Evolutionary conservation across 2,888 invertebrate genomes (phyloP).

Genomic region (Eupeodes latifasciatus): DNA sequence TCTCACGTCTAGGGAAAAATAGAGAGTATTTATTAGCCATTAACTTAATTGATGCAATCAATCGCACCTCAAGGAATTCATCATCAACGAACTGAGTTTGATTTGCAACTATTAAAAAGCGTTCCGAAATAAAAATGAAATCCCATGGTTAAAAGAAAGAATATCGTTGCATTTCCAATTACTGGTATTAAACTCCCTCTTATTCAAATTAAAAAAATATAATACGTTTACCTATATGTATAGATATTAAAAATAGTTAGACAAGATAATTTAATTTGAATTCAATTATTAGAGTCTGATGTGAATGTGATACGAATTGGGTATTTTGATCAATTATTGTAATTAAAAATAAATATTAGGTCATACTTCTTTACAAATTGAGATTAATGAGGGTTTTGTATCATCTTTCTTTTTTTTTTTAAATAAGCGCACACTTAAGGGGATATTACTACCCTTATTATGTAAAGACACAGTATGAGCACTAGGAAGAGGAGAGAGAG

Average conservation of each 20-base stretch:
- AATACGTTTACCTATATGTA: too few relatives aligned
- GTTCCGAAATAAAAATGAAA: background rate
- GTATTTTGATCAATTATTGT: slow-evolving; percentile 2
- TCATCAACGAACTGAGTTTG: slow-evolving; percentile 25
- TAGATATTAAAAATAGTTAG: slow-evolving; percentile 11
- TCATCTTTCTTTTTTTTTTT: too few relatives aligned
- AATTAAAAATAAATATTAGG: background rate
- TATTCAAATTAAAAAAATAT: slow-evolving; percentile 35
- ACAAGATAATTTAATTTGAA: slow-evolving; percentile 51
- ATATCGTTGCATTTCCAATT: slow-evolving; percentile 43
- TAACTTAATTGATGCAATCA: slow-evolving; percentile 69
- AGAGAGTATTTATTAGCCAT: slow-evolving; percentile 52
- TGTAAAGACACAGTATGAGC: too few relatives aligned
- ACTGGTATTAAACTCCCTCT: slow-evolving; percentile 26
- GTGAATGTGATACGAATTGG: slow-evolving; percentile 1
- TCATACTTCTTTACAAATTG: too few relatives aligned
- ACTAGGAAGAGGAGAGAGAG: too few relatives aligned
- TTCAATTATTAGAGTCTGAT: slow-evolving; percentile 44
- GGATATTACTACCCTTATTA: too few relatives aligned
- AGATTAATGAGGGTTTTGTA: too few relatives aligned
- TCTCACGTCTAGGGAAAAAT: slow-evolving; percentile 13
- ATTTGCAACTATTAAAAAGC: slow-evolving; percentile 36
- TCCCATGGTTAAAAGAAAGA: slow-evolving; percentile 3
- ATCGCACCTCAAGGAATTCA: slow-evolving; percentile 38
- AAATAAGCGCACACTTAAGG: too few relatives aligned